Percentiles rank a stretch among this genome's conserved stretches.
Evolutionary conservation across 2,113 vertebrate genomes (phyloP).

Genomic region (Paradoxurus hermaphroditus): DNA sequence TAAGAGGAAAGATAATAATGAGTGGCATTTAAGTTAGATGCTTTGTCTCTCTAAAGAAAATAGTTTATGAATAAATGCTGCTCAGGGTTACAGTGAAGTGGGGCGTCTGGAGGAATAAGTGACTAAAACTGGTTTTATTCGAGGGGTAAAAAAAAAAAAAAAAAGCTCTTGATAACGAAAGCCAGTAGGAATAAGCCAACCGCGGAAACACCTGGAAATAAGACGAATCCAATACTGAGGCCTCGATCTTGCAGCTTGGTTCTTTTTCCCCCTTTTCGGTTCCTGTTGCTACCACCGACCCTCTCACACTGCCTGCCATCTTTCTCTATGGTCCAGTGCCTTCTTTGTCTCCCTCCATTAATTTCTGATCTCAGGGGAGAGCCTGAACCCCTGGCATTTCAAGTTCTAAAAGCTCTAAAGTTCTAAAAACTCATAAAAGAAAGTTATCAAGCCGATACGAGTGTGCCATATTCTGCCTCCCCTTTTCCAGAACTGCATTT

Average conservation of each 20-base stretch:
- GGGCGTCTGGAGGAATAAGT: background rate
- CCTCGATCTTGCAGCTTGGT: background rate
- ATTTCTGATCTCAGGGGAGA: background rate
- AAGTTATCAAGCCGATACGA: background rate
- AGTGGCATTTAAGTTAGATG: background rate
- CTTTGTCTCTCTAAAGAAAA: constrained; percentile 14
- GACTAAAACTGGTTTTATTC: background rate
- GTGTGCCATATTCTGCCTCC: background rate
- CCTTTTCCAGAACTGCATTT: background rate
- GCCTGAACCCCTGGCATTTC: background rate
- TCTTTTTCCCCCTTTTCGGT: background rate
- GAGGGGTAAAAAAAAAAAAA: background rate
- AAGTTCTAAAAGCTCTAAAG: background rate
- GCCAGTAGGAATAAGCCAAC: background rate
- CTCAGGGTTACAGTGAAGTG: background rate
- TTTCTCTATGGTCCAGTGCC: background rate
- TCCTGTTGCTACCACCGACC: background rate
- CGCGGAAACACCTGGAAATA: background rate
- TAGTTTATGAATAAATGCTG: background rate
- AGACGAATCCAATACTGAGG: background rate
- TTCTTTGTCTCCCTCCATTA: background rate
- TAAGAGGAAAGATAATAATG: constrained; percentile 49
- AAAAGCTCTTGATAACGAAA: background rate
- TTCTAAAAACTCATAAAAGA: background rate
- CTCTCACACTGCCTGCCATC: background rate